phyloP scores from a whole-genome alignment of 1,140 invertebrate genomes.

The Drosophila nigrodunni region DNA sequence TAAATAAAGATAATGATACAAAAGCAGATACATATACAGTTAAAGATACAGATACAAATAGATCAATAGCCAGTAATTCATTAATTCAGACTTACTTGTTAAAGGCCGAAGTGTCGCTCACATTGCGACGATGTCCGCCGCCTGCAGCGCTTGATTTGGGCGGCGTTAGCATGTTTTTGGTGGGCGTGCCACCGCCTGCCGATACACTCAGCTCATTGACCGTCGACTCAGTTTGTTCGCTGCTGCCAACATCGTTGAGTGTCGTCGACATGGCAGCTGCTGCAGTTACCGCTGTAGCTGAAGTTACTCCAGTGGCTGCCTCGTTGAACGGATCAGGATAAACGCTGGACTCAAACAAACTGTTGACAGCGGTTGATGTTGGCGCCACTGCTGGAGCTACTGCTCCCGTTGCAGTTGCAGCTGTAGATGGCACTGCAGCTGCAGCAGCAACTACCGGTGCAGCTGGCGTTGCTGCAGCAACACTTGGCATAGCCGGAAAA shows the following conservation, averaged over 20 bases:
- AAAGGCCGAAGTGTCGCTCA: slow-evolving; percentile 94
- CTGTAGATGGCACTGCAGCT: slow-evolving; percentile 18
- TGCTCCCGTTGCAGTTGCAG: neutral
- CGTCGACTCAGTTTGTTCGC: slow-evolving; percentile 32
- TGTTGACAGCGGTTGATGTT: slow-evolving; percentile 57
- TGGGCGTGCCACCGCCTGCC: slow-evolving; percentile 50
- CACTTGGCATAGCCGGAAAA: slow-evolving; percentile 79
- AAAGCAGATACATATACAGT: slow-evolving; percentile 31
- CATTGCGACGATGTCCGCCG: slow-evolving; percentile 90
- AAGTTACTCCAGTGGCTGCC: slow-evolving; percentile 15
- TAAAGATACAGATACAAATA: slow-evolving; percentile 41
- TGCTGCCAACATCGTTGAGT: slow-evolving; percentile 22
- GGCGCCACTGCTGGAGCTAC: too few species aligned
- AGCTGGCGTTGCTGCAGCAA: slow-evolving; percentile 60
- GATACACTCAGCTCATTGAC: slow-evolving; percentile 33
- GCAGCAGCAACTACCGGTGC: slow-evolving; percentile 37
- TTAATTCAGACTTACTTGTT: slow-evolving; percentile 88
- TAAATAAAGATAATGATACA: too few species aligned
- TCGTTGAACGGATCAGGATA: slow-evolving; percentile 88
- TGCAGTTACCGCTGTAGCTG: slow-evolving; percentile 2
- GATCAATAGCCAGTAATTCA: slow-evolving; percentile 29
- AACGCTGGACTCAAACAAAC: slow-evolving; percentile 85
- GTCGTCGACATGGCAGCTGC: slow-evolving; percentile 2
- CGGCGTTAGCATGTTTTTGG: slow-evolving; percentile 85
- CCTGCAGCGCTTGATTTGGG: slow-evolving; percentile 58